Percentiles rank a stretch among this genome's conserved stretches.
These are phyloP conservation scores for Hafferia zeledoni DNA, from an alignment of 2,797 vertebrate species.

Conservation along the genomic window DNA sequence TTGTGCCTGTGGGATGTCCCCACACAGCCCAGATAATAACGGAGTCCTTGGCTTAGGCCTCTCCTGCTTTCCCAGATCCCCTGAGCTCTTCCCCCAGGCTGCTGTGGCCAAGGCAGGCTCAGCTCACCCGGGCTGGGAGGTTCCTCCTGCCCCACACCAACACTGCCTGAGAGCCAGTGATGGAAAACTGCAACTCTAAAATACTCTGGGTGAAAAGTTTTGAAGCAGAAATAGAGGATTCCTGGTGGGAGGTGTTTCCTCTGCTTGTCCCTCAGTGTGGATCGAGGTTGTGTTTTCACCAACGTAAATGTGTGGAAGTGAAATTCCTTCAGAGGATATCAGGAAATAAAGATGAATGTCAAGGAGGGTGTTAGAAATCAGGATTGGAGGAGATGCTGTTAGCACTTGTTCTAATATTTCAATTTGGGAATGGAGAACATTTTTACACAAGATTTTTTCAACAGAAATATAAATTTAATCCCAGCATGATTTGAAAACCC, in stretches of 20 bases:
- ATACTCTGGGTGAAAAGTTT: background rate
- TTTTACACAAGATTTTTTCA: background rate
- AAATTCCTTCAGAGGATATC: background rate
- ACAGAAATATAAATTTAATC: background rate
- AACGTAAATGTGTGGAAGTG: background rate
- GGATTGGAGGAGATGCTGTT: background rate
- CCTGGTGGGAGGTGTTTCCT: background rate
- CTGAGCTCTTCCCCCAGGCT: background rate
- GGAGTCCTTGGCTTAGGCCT: background rate
- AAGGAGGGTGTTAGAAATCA: background rate
- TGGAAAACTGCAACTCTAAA: background rate
- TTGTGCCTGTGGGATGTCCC: background rate
- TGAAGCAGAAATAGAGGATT: background rate
- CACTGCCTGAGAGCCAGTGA: fast-evolving
- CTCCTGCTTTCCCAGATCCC: background rate
- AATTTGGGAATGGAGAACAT: background rate
- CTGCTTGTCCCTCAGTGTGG: background rate
- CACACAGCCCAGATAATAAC: background rate
- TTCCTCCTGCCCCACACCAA: background rate
- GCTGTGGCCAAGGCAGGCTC: background rate
- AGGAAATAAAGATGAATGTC: background rate
- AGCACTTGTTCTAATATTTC: background rate
- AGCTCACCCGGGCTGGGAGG: background rate
- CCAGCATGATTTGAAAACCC: background rate
- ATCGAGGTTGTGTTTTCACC: fast-evolving